phyloP scores from a whole-genome alignment of 2,113 vertebrate species.

The Calidris pygmaea region DNA sequence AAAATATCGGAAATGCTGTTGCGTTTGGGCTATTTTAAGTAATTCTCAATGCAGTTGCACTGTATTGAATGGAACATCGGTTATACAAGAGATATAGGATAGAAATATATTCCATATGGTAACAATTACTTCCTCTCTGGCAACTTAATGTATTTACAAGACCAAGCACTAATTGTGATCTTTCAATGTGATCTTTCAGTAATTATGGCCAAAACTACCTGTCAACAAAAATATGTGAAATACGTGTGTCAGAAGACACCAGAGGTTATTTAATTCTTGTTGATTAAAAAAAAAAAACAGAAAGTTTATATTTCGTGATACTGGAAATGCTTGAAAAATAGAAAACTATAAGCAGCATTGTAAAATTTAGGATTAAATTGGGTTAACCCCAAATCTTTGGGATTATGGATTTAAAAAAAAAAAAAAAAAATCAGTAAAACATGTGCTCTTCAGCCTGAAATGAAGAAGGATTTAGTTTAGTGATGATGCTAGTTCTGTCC shows the following conservation, averaged over 20 bases:
- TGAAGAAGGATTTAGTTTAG: not conserved
- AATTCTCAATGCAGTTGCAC: not conserved
- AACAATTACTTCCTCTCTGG: not conserved
- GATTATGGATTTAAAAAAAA: not conserved
- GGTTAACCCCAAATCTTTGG: not conserved
- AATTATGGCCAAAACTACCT: not conserved
- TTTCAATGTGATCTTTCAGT: not conserved
- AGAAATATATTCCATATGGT: not conserved
- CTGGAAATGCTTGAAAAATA: not conserved
- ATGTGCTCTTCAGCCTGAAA: not conserved
- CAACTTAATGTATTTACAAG: not conserved
- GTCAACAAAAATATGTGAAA: not conserved
- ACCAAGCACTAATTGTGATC: not conserved
- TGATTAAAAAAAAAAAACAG: not conserved
- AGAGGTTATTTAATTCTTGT: not conserved
- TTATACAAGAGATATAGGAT: not conserved
- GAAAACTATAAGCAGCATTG: not conserved
- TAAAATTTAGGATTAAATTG: not conserved
- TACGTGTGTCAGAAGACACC: not conserved
- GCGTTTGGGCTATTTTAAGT: not conserved
- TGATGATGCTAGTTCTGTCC: not conserved
- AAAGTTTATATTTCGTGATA: not conserved
- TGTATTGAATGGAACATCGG: not conserved
- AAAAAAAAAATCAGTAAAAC: not conserved
- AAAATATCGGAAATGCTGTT: not conserved